Evolutionary conservation across 2,797 vertebrate genomes (phyloP).

Genomic region (Erethizon dorsatum): DNA sequence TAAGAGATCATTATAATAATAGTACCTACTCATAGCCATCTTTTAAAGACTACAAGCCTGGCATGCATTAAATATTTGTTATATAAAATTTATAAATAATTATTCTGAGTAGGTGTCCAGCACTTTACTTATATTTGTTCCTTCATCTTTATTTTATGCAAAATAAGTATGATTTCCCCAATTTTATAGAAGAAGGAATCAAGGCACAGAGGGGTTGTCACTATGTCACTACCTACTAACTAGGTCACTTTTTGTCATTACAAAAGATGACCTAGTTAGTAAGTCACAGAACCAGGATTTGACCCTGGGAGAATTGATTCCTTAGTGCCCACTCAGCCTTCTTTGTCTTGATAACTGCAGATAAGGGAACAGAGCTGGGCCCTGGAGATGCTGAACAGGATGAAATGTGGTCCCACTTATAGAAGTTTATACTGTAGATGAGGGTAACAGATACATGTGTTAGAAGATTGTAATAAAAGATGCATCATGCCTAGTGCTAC

Average conservation of each 20-base stretch:
- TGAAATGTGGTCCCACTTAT: background rate
- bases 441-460: background rate
- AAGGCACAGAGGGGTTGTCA: constrained; percentile 39
- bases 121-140: constrained; percentile 44
- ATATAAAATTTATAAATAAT: constrained; percentile 19
- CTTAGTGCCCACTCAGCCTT: background rate
- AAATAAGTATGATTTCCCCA: constrained; percentile 18
- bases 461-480: constrained; percentile 28
- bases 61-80: constrained; percentile 28
- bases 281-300: constrained; percentile 15
- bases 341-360: constrained; percentile 1
- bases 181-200: constrained; percentile 17
- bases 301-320: background rate
- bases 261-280: constrained; percentile 32
- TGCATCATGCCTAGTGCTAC: background rate
- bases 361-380: background rate
- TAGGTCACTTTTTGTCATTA: background rate
- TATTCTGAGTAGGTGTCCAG: constrained; percentile 44
- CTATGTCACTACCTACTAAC: background rate
- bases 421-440: constrained; percentile 4
- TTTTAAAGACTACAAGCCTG: constrained; percentile 36
- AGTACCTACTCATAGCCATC: background rate
- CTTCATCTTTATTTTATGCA: constrained; percentile 60
- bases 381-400: background rate
- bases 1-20: constrained; percentile 23